A percentile compares a stretch with the other conserved stretches of the same genome.
phyloP scores from a whole-genome alignment of 2,113 vertebrate species.

The Bubo bubo region DNA sequence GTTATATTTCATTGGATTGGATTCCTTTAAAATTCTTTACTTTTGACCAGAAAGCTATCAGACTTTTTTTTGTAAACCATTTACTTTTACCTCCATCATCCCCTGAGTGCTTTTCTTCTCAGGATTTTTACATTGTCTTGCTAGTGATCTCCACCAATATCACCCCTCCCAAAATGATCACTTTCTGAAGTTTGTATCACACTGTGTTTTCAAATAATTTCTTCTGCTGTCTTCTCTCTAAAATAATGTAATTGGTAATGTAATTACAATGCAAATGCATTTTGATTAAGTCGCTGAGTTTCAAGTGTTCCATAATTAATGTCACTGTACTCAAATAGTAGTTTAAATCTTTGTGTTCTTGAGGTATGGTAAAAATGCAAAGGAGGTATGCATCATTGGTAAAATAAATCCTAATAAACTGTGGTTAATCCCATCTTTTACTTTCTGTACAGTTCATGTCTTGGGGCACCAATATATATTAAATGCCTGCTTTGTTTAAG shows the following conservation, averaged over 20 bases:
- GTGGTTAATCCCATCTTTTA: background rate
- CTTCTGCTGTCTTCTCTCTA: background rate
- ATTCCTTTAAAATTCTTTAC: background rate
- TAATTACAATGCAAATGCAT: background rate
- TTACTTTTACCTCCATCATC: background rate
- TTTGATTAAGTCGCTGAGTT: background rate
- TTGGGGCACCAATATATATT: background rate
- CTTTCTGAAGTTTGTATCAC: background rate
- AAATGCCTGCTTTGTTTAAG: slow-evolving; percentile 22
- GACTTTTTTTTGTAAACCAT: background rate
- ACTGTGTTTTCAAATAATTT: background rate
- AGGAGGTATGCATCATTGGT: background rate
- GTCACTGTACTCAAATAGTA: background rate
- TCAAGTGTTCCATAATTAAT: background rate
- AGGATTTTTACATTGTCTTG: background rate
- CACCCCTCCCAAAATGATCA: rapidly evolving
- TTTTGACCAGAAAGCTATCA: background rate
- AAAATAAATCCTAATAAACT: background rate
- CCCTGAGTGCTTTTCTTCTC: background rate
- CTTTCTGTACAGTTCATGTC: background rate
- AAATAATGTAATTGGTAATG: background rate
- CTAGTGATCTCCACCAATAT: background rate
- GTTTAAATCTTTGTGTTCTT: background rate
- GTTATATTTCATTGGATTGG: background rate
- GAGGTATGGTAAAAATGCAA: background rate